These are phyloP conservation scores for Diadromus collaris DNA, from an alignment of 2,888 invertebrate genomes.

Conservation along the genomic window DNA sequence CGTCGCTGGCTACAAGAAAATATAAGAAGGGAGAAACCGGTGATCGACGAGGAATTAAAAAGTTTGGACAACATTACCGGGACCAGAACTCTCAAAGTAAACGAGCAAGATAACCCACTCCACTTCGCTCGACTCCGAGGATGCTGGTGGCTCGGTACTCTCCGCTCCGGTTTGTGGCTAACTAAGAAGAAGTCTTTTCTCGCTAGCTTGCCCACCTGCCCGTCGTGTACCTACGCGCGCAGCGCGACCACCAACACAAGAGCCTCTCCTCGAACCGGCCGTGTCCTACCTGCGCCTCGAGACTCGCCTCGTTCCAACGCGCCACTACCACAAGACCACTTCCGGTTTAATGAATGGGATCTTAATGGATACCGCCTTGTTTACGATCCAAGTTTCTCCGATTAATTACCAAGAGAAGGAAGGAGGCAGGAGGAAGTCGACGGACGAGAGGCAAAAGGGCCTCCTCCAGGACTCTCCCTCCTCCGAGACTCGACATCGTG, in stretches of 20 bases:
- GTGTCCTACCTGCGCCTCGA: constrained; percentile 33
- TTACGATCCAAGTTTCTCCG: constrained; percentile 76
- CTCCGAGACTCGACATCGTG: constrained; percentile 35
- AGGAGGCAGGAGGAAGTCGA: constrained; percentile 45
- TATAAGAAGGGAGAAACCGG: background rate
- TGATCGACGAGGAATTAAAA: constrained; percentile 8
- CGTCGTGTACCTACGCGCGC: constrained; percentile 31
- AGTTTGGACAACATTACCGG: constrained; percentile 17
- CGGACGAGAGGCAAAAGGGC: constrained; percentile 21
- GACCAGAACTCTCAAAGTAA: constrained; percentile 9
- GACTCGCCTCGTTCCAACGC: constrained; percentile 29
- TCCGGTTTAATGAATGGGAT: constrained; percentile 75
- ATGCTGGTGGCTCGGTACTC: constrained; percentile 14
- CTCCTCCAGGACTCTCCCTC: constrained; percentile 29
- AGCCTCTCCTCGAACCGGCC: constrained; percentile 23
- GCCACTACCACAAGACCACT: constrained; percentile 64
- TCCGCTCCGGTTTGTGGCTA: constrained; percentile 8
- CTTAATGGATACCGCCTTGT: constrained; percentile 76
- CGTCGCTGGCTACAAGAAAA: background rate
- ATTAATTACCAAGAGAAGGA: constrained; percentile 71
- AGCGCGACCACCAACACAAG: constrained; percentile 29
- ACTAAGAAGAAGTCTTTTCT: constrained; percentile 39
- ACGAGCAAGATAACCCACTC: constrained; percentile 10
- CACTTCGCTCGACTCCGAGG: constrained; percentile 1
- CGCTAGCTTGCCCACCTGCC: constrained; percentile 55